Conservation (phyloP, 2,888 invertebrate genomes). For the Chaetogeoica ovagalla region DNA sequence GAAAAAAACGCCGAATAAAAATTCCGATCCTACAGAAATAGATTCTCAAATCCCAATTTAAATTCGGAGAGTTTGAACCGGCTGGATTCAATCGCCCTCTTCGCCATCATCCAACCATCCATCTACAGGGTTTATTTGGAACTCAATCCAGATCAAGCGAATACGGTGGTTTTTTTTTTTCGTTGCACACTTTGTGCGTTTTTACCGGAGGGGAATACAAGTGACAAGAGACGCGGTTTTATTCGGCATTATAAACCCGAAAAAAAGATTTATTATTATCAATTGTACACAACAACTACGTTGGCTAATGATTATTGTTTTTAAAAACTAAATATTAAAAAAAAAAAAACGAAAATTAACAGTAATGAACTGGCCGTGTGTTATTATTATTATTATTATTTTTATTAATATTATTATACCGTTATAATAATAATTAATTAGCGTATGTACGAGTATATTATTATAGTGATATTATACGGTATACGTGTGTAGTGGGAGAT, state of each 20-base stretch:
- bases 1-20: conserved; percentile 16
- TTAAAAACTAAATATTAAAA: no score
- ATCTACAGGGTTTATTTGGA: conserved; percentile 24
- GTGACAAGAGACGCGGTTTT: not conserved
- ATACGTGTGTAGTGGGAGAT: no score
- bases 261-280: not conserved
- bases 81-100: not conserved
- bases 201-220: conserved; percentile 1
- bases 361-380: no score
- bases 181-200: not conserved
- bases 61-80: conserved; percentile 20
- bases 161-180: not conserved
- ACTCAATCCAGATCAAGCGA: conserved; percentile 30
- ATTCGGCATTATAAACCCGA: not conserved
- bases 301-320: no score
- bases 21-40: conserved; percentile 21
- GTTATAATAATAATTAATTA: no score
- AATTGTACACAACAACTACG: no score
- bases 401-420: no score
- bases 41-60: conserved; percentile 25
- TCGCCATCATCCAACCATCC: not conserved
- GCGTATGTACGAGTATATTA: no score
- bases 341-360: no score
- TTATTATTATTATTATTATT: no score
- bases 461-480: no score